These are phyloP conservation scores for Diarsia mendica DNA, from an alignment of 2,888 invertebrate species.

Conservation along the genomic window DNA sequence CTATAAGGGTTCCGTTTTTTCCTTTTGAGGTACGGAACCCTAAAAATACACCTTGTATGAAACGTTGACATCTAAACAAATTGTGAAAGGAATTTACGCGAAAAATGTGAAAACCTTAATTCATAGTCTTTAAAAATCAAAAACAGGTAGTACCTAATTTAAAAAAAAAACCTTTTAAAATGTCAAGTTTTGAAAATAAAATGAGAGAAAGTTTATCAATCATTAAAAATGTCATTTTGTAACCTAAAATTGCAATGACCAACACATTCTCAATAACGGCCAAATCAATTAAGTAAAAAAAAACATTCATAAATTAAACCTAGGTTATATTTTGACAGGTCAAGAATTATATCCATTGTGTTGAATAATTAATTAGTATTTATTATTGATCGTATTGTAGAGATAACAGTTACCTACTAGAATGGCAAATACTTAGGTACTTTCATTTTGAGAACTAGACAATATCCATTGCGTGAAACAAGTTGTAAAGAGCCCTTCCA, in stretches of 20 bases:
- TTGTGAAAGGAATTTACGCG: no score
- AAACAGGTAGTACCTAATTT: background rate
- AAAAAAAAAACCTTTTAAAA: background rate
- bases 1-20: no score
- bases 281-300: conserved; percentile 6
- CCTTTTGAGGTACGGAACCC: no score
- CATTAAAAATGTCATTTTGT: conserved; percentile 26
- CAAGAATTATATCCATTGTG: conserved; percentile 10
- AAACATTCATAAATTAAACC: background rate
- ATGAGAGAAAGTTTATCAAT: conserved; percentile 18
- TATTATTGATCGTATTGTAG: background rate
- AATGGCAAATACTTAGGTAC: background rate
- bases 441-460: background rate
- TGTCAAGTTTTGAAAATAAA: conserved; percentile 1
- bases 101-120: no score
- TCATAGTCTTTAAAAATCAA: no score
- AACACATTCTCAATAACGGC: background rate
- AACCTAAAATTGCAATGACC: conserved; percentile 22
- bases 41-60: no score
- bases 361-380: background rate
- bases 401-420: background rate
- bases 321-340: conserved; percentile 31
- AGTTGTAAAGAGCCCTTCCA: no score
- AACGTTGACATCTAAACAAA: no score
- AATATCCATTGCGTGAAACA: background rate